A percentile compares a stretch with the other conserved stretches of the same genome.
Conservation (phyloP, 1,140 invertebrate species). For the Eumeta japonica region DNA sequence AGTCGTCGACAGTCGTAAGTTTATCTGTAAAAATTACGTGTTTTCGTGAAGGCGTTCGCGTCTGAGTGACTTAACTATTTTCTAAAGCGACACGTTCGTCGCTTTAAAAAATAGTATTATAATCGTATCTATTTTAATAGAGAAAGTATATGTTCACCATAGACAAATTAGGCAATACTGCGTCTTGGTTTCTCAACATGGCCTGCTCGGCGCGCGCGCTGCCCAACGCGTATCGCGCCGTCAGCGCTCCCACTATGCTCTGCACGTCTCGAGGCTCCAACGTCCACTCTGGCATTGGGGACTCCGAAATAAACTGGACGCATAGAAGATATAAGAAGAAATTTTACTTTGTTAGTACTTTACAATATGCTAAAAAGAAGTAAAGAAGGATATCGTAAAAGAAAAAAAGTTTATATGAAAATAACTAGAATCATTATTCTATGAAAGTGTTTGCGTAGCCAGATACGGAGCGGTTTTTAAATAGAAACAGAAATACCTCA, state of each 20-base stretch:
- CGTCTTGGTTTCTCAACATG: slow-evolving; percentile 5
- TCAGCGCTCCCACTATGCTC: slow-evolving; percentile 38
- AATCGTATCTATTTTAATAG: too few relatives aligned
- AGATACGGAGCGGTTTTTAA: too few relatives aligned
- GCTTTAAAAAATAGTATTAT: too few relatives aligned
- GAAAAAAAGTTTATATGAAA: too few relatives aligned
- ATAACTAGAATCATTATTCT: too few relatives aligned
- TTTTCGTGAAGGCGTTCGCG: too few relatives aligned
- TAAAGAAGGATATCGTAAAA: neutral
- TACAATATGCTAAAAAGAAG: neutral
- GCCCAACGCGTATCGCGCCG: slow-evolving; percentile 35
- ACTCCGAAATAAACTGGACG: slow-evolving; percentile 32
- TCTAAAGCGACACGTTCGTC: too few relatives aligned
- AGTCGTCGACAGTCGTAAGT: too few relatives aligned
- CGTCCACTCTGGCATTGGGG: slow-evolving; percentile 45
- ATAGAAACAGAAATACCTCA: slow-evolving; percentile 31
- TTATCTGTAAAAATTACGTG: too few relatives aligned
- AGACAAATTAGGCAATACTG: neutral
- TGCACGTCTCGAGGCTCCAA: slow-evolving; percentile 39
- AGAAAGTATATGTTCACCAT: too few relatives aligned
- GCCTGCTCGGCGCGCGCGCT: slow-evolving; percentile 27
- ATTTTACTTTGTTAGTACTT: neutral
- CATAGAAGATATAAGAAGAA: neutral
- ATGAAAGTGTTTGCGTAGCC: too few relatives aligned
- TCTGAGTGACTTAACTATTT: too few relatives aligned